Conservation (phyloP, 2,888 invertebrate species). For the Cetonia aurata region DNA sequence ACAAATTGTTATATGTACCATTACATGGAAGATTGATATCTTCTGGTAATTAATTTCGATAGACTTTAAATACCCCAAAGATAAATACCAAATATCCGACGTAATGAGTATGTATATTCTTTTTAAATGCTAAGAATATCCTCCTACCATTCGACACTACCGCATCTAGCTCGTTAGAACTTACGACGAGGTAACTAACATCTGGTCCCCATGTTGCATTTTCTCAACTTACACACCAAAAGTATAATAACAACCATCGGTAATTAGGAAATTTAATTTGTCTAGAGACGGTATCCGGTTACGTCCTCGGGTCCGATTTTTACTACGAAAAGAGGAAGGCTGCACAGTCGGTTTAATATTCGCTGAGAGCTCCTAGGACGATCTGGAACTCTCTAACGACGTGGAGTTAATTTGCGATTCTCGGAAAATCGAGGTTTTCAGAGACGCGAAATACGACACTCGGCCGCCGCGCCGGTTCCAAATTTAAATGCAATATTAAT, state of each 20-base stretch:
- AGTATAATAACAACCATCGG: background rate
- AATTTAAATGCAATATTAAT: slow-evolving; percentile 18
- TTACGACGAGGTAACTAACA: slow-evolving; percentile 6
- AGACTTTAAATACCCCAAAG: too few relatives aligned
- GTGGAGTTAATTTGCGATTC: slow-evolving; percentile 16
- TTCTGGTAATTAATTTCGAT: too few relatives aligned
- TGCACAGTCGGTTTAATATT: slow-evolving; percentile 11
- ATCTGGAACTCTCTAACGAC: slow-evolving; percentile 8
- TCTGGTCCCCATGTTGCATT: slow-evolving; percentile 38
- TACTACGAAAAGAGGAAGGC: slow-evolving; percentile 12
- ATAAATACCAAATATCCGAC: too few relatives aligned
- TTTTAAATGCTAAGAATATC: too few relatives aligned
- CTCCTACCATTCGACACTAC: too few relatives aligned
- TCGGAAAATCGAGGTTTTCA: slow-evolving; percentile 12
- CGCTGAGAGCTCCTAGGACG: slow-evolving; percentile 9
- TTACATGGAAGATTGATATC: too few relatives aligned
- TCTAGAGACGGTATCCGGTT: slow-evolving; percentile 13
- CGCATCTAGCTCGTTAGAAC: too few relatives aligned
- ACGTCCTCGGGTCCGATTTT: slow-evolving; percentile 28
- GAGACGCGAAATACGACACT: slow-evolving; percentile 20
- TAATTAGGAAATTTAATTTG: slow-evolving; percentile 40
- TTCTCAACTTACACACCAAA: slow-evolving; percentile 29
- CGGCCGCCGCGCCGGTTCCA: background rate
- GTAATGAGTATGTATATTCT: too few relatives aligned
- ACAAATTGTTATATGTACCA: too few relatives aligned